Conservation (phyloP, 2,113 vertebrate genomes). For the Mohoua ochrocephala region DNA sequence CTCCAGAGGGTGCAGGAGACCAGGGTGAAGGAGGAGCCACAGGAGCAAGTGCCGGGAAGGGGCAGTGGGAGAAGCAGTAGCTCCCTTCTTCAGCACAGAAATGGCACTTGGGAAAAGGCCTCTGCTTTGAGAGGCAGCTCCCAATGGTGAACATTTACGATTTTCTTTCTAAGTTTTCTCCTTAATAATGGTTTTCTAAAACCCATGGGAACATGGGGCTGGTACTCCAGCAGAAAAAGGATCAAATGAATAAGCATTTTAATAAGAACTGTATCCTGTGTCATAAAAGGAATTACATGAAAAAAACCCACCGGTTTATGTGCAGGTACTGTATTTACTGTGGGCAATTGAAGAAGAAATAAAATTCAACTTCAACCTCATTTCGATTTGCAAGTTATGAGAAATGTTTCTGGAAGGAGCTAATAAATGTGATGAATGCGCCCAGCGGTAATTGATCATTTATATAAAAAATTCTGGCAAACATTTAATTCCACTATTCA, state of each 20-base stretch:
- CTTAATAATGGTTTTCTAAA: not conserved
- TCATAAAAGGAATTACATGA: not conserved
- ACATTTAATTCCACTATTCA: slow-evolving; percentile 48
- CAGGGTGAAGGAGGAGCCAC: not conserved
- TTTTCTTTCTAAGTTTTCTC: not conserved
- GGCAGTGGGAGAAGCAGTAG: fast-evolving
- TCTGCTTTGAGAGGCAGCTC: not conserved
- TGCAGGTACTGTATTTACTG: not conserved
- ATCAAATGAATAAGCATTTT: not conserved
- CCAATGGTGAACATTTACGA: not conserved
- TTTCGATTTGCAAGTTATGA: slow-evolving; percentile 9
- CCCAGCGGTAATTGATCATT: not conserved
- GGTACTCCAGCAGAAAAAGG: not conserved
- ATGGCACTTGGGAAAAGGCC: not conserved
- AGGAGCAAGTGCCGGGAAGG: not conserved
- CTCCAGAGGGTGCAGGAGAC: fast-evolving
- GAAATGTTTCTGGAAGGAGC: slow-evolving; percentile 3
- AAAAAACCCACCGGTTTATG: not conserved
- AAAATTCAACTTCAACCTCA: not conserved
- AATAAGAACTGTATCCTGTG: not conserved
- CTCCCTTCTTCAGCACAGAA: not conserved
- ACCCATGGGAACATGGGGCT: not conserved
- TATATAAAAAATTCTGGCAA: slow-evolving; percentile 32
- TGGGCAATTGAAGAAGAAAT: not conserved
- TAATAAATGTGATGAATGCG: not conserved